Percentiles rank a stretch among this genome's conserved stretches.
These are phyloP conservation scores for Bruchidius siliquastri DNA, from an alignment of 2,888 invertebrate species.

Conservation along the genomic window DNA sequence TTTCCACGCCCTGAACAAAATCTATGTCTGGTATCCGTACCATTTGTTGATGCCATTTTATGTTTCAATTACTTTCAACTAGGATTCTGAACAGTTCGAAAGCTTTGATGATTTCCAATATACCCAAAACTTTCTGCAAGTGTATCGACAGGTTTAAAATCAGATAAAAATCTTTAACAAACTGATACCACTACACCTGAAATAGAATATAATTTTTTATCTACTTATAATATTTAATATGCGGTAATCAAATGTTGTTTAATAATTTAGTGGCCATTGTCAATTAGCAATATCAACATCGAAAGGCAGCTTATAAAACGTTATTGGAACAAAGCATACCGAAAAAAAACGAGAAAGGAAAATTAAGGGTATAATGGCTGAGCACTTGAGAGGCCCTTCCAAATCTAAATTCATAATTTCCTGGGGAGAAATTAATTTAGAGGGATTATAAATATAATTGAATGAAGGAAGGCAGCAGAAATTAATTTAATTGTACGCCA, in stretches of 20 bases:
- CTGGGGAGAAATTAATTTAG: background rate
- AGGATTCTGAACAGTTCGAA: too few species aligned
- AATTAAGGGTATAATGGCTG: background rate
- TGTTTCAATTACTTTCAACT: too few species aligned
- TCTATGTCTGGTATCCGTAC: too few species aligned
- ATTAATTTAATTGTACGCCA: background rate
- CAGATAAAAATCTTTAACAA: too few species aligned
- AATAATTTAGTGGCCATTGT: background rate
- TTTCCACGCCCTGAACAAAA: too few species aligned
- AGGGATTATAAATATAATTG: background rate
- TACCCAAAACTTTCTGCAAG: too few species aligned
- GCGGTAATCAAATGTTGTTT: background rate
- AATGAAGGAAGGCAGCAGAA: background rate
- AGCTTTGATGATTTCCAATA: too few species aligned
- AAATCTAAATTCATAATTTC: background rate
- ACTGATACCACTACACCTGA: too few species aligned
- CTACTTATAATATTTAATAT: too few species aligned
- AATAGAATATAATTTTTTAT: too few species aligned
- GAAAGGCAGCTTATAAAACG: background rate
- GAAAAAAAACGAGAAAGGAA: background rate
- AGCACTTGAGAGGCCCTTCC: background rate
- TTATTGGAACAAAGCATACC: background rate
- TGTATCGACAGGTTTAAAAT: too few species aligned
- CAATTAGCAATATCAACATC: background rate
- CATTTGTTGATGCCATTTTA: too few species aligned